These are phyloP conservation scores for Lacanobia wlatinum DNA, from an alignment of 2,888 invertebrate species.

Conservation along the genomic window DNA sequence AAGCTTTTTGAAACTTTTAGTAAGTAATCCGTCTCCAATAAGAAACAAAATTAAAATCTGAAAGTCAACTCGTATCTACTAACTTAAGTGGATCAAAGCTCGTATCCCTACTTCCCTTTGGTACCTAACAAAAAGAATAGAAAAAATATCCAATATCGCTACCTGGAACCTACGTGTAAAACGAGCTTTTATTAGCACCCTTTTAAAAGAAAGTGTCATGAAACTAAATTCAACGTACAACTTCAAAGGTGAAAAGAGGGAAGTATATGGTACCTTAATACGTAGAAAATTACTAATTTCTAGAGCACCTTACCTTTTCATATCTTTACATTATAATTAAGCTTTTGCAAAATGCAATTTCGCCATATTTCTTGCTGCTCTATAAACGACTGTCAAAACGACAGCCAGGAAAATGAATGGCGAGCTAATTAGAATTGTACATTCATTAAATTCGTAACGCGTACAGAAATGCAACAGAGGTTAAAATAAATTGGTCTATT, in stretches of 20 bases:
- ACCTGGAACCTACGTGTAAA: conserved; percentile 11
- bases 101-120: conserved; percentile 4
- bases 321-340: conserved; percentile 27
- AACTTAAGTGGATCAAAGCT: neutral
- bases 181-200: conserved; percentile 15
- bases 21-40: neutral
- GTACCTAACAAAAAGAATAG: conserved; percentile 1
- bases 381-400: conserved; percentile 35
- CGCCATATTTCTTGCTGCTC: conserved; percentile 29
- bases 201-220: neutral
- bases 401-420: conserved; percentile 32
- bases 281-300: neutral
- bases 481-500: conserved; percentile 69
- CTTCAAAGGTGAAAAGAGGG: conserved; percentile 6
- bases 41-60: conserved; percentile 3
- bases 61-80: neutral
- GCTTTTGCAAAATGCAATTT: conserved; percentile 19
- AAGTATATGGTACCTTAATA: neutral
- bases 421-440: conserved; percentile 57
- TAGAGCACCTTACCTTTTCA: conserved; percentile 8
- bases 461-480: conserved; percentile 59
- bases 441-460: conserved; percentile 53
- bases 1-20: too few species aligned
- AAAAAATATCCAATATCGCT: conserved; percentile 24
- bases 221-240: conserved; percentile 10